These are phyloP conservation scores for Bedellia somnulentella DNA, from an alignment of 2,888 invertebrate species.

Conservation along the genomic window DNA sequence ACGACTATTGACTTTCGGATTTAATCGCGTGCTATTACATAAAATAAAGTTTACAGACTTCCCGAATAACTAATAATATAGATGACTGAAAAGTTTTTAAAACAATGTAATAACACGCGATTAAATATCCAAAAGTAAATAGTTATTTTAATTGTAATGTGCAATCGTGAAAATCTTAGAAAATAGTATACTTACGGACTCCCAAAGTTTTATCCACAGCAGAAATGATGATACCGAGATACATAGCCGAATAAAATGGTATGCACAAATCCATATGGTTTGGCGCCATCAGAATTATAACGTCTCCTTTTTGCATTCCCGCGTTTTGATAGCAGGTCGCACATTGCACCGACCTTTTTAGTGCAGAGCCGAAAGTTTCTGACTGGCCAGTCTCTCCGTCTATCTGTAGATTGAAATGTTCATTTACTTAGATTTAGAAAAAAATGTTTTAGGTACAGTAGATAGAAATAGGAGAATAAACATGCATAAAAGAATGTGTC, in stretches of 20 bases:
- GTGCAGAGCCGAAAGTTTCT: constrained; percentile 3
- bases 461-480: too few species aligned
- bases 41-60: too few species aligned
- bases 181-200: constrained; percentile 2
- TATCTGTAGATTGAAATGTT: constrained; percentile 5
- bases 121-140: too few species aligned
- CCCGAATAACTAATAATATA: too few species aligned
- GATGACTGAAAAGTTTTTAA: too few species aligned
- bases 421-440: not conserved
- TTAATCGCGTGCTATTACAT: too few species aligned
- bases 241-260: constrained; percentile 5
- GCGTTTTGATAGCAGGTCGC: constrained; percentile 1
- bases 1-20: too few species aligned
- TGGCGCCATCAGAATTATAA: constrained; percentile 5
- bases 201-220: constrained; percentile 1
- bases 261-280: constrained; percentile 4
- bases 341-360: constrained; percentile 2
- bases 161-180: too few species aligned
- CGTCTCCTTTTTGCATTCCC: constrained; percentile 4
- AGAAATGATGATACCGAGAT: constrained; percentile 1
- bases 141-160: too few species aligned
- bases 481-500: too few species aligned
- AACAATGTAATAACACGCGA: too few species aligned
- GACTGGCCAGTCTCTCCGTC: constrained; percentile 3
- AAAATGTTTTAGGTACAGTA: not conserved